Base-by-base conservation (phyloP, 2,888 invertebrate genomes). In the Parascotia fuliginaria region DNA sequence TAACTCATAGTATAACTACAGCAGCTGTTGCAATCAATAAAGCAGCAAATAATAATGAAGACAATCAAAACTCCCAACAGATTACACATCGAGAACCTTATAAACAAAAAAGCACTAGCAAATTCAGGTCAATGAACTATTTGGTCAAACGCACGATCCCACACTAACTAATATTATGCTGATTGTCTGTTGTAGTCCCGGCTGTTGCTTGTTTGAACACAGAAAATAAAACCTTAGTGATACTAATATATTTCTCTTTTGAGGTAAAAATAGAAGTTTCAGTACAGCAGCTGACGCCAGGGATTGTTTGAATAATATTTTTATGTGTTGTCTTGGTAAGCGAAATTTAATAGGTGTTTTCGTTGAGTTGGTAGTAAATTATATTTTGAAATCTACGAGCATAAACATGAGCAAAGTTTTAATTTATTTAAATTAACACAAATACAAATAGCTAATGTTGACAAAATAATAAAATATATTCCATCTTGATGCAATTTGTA, bases 91-190 rank as follows among this genome's bases (percentile, higher is more conserved):
- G 32, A 11, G 9, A 29, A 16, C 31, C 42, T n/a, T 9, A 42
- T 9, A 31, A 52, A 54, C 45, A 54, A 63, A 60, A 51, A 31
- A 28, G 2, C 40, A 36, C 15, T 2, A 16, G 5, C 7, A 5
- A 36, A 67, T 55, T 58, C 61, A 45, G 65, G 66, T 61, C 65
- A 56, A 52, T 47, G 53, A 13, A 47, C 55, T 62, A 64, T 67
- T 64, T 56, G 55, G 65, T 66, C 64, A 46, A 49, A 55, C 68
- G 43, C 66, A 65, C 67, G 67, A 65, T 59, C 38, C 52, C 13
- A 44, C 36, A 47, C 67, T 66, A 67, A 66, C 50, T 44, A 42
- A 47, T 62, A 67, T 66, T 65, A 66, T 67, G 52, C 31, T 48
- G 32, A 48, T 48, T 42, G 42, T 42, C 36, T 29, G 24, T 24